Base-by-base conservation (phyloP, 2,113 vertebrate genomes). In the Aythya baeri region DNA sequence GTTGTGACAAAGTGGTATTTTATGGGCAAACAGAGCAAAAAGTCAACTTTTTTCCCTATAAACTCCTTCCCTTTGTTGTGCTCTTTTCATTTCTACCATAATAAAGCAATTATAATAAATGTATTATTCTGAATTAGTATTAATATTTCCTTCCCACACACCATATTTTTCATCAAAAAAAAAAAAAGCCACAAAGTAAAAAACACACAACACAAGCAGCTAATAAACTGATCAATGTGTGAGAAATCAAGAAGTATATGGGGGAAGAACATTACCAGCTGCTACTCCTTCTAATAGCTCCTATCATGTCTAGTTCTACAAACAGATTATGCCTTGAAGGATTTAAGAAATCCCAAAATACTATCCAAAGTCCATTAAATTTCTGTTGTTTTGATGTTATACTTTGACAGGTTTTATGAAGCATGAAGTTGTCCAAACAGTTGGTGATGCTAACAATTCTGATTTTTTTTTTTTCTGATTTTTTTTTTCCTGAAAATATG, bases 101-200 rank as follows among this genome's bases (percentile, higher is more conserved):
- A 77, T 62, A 76, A 89, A 87, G 15, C 18, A 89, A 91, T 83
- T 93, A 63, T 41, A 92, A 68, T 31, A 84, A 72, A 81, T 63
- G 54, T 50, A 70, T 62, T 31, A 87, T 44, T 58, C 32, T 34
- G 17, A 75, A 87, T 29, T 34, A 74, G 17, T 68, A 4, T 43
- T 79, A 49, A 13, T 55, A 20, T 1, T 17, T 83, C 34, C 31
- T 86, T 73, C 21, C 70, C 32, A 34, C 17, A 63, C 36, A 29
- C 15, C 55, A 36, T 8, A 4, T 49, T 90, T 80, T 93, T 83
- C 17, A 22, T 74, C 26, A 52, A 58, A 57, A 50, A 58, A 11
- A 2, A 50, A 54, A 11, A 2, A 26, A 10, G 2, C 9, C 38
- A 31, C 2, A 80, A 83, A 59, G 16, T 11, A 41, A 21, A 41